Evolutionary conservation across 2,797 vertebrate genomes (phyloP), one percentile per base, ranked within the genome.

Genomic region (Moxostoma hubbsi): DNA sequence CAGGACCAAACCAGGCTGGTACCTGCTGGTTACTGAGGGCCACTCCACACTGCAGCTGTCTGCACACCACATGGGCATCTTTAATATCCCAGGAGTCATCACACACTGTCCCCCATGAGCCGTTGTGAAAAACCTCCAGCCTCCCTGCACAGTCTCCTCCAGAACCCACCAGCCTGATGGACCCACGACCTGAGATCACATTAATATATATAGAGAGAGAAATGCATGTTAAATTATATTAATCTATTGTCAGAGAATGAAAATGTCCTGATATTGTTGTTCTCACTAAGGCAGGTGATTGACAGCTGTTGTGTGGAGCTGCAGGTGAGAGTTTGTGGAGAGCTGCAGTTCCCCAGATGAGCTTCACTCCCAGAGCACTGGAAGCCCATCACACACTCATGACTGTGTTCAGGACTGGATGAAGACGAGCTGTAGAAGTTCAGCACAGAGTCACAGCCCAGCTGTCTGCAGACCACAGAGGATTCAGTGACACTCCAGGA

Each of bases 391-490:
- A 85, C 83, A 78, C 82, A 83, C 79, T 76, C 58, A 71, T 80
- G 65, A 59, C 54, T 76, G 15, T 62, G 69, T 75, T 65, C 69
- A 49, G 68, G 49, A 59, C 75, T 77, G 43, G 13, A 68, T 73
- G 24, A 24, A 24, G 75, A 59, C 16, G 71, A 65, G 61, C 61
- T 7, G 18, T 13, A 78, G 58, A 85, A 86, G 87, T 85, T 80
- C 7, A 92, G 1, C 9, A 84, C 85, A 47, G 79, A 69, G 75
- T 90, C 86, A 5, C 92, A 93, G 71, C 73, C 64, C 0, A 92
- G 86, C 49, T 93, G 91, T 85, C 87, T 88, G 65, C 90, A 92
- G 59, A 92, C 85, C 80, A 92, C 92, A 49, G 85, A 73, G 24
- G 88, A 88, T 2, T 89, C 87, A 7, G 54, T 9, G 0, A 45